Percentiles rank a stretch among this genome's conserved stretches.
These are phyloP conservation scores for Centrocercus urophasianus DNA, from an alignment of 2,113 vertebrate genomes.

Conservation along the genomic window DNA sequence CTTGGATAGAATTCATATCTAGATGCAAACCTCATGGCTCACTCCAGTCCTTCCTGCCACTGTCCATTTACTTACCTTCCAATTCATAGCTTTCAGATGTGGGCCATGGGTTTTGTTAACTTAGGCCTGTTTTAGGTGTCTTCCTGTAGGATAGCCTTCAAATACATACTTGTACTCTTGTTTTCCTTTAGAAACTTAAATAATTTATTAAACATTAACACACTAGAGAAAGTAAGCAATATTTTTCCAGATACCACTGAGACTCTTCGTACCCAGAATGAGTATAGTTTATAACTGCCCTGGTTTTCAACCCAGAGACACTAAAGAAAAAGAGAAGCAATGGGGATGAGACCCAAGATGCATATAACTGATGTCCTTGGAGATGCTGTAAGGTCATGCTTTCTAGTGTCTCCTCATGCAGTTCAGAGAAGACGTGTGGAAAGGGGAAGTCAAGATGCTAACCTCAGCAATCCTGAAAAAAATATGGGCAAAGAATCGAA, in stretches of 20 bases:
- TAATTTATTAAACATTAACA: not conserved
- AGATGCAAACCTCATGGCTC: slow-evolving; percentile 41
- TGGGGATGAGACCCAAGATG: not conserved
- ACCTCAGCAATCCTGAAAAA: not conserved
- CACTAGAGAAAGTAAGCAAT: not conserved
- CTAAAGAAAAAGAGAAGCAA: not conserved
- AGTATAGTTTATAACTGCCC: not conserved
- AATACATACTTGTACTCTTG: not conserved
- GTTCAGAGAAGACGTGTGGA: not conserved
- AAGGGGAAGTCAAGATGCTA: not conserved
- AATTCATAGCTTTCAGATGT: slow-evolving; percentile 26
- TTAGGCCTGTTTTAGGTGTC: not conserved
- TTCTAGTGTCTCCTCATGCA: not conserved
- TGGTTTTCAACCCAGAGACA: not conserved
- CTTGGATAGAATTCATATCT: slow-evolving; percentile 20
- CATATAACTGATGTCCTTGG: not conserved
- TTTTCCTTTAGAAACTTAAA: not conserved
- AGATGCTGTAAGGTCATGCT: not conserved
- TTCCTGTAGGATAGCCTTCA: not conserved
- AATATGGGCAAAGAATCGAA: slow-evolving; percentile 15
- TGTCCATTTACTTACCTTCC: not conserved
- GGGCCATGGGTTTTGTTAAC: not conserved
- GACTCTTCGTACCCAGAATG: not conserved
- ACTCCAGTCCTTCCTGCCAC: not conserved
- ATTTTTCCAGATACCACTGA: not conserved